Evolutionary conservation across 2,888 invertebrate genomes (phyloP).

Genomic region (Drosophila buzzatii): DNA sequence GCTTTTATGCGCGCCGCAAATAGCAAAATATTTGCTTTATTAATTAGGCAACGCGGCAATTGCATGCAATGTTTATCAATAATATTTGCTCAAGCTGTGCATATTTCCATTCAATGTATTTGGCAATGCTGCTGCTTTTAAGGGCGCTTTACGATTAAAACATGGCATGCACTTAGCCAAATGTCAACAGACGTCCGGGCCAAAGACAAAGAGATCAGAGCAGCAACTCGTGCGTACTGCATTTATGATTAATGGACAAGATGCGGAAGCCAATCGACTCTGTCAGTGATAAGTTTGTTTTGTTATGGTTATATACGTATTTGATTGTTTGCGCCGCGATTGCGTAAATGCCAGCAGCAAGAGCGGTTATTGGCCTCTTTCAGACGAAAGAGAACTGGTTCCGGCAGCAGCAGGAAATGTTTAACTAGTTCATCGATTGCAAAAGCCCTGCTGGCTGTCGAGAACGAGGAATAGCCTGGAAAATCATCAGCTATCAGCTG

Average conservation of each 20-base stretch:
- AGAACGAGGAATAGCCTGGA: slow-evolving; percentile 29
- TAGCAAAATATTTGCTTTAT: slow-evolving; percentile 77
- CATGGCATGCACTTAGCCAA: slow-evolving; percentile 49
- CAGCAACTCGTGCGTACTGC: slow-evolving; percentile 20
- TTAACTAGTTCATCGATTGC: slow-evolving; percentile 29
- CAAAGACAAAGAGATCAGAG: slow-evolving; percentile 25
- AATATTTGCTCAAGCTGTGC: slow-evolving; percentile 61
- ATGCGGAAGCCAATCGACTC: slow-evolving; percentile 47
- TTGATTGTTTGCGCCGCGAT: slow-evolving; percentile 33
- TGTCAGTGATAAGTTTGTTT: slow-evolving; percentile 23
- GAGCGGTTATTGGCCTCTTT: too few relatives aligned
- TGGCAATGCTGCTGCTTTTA: slow-evolving; percentile 66
- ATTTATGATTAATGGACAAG: slow-evolving; percentile 52
- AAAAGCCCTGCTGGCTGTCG: slow-evolving; percentile 20
- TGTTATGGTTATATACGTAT: slow-evolving; percentile 38
- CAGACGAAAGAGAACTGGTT: slow-evolving; percentile 31
- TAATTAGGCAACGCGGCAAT: slow-evolving; percentile 68
- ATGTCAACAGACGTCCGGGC: slow-evolving; percentile 45
- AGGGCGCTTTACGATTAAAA: slow-evolving; percentile 33
- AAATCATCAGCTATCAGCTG: slow-evolving; percentile 24
- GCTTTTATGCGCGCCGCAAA: slow-evolving; percentile 65
- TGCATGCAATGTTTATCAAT: slow-evolving; percentile 56
- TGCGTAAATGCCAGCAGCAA: slow-evolving; percentile 33
- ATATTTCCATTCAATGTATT: slow-evolving; percentile 49
- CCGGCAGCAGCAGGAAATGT: slow-evolving; percentile 34